These are phyloP conservation scores for Strix aluco DNA, from an alignment of 2,113 vertebrate genomes.

Conservation along the genomic window DNA sequence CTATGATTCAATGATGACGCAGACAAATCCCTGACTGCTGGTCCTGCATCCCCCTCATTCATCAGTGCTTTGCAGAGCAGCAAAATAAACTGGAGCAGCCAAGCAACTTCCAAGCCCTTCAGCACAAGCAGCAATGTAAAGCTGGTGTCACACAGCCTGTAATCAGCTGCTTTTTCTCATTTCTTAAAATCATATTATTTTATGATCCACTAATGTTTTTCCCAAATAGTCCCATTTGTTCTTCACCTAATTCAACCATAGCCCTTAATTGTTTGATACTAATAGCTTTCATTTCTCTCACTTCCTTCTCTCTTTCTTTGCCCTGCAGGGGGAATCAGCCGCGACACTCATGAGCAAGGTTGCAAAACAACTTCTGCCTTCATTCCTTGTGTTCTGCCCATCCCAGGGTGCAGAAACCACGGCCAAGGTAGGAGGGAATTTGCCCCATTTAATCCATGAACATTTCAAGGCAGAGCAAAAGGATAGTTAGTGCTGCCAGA, in stretches of 20 bases:
- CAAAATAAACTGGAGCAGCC: not conserved
- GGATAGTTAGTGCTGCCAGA: not conserved
- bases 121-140: not conserved
- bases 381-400: not conserved
- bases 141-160: not conserved
- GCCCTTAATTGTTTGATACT: constrained; percentile 22
- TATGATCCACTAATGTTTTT: constrained; percentile 16
- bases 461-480: not conserved
- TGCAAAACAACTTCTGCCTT: not conserved
- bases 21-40: not conserved
- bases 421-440: not conserved
- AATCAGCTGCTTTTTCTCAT: not conserved
- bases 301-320: not conserved
- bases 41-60: not conserved
- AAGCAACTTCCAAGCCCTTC: not conserved
- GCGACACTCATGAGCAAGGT: not conserved
- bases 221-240: not conserved
- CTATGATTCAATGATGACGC: not conserved
- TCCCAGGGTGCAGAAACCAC: not conserved
- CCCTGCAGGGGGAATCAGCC: not conserved
- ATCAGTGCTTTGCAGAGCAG: not conserved
- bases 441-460: not conserved
- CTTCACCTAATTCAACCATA: not conserved
- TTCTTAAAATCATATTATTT: constrained; percentile 31
- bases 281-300: constrained; percentile 19